Evolutionary conservation across 2,888 invertebrate species (phyloP), one percentile per base, ranked within the genome.

Genomic region (Teleiodes luculella): DNA sequence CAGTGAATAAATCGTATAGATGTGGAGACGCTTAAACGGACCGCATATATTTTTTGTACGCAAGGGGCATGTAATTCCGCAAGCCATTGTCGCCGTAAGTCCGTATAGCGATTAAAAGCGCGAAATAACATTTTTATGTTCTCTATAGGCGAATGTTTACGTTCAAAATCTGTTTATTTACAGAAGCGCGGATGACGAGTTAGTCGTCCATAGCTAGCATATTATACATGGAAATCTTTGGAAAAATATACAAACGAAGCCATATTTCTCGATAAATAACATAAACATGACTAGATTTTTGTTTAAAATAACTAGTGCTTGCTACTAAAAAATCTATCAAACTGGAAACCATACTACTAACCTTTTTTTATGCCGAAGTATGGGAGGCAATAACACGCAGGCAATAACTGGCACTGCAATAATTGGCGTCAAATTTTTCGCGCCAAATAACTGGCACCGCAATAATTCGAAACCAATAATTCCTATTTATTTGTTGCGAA

Each of bases 151-250:
- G 68, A 66, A 66, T 87, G 89, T 88, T 87, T 87, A 87, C 84
- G 80, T 74, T 68, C 67, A 70, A 63, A 69, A 63, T 78, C 79
- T 88, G 88, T 88, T 88, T 88, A 87, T 88, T 86, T 88, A 87
- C 76, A 63, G 62, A 71, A 67, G 72, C 73, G 76, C 78, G 74
- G 67, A 68, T 71, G 68, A 67, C 63, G 67, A 64, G 48, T 54
- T 62, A 67, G 66, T 67, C 61, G 35, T 14, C 20, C 30, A 50
- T 50, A 57, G 59, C 52, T 49, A 36, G 24, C 37, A 20, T 11
- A 48, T 20, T 33, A 14, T 30, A 35, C 30, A 14, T 37, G 37
- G 36, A 49, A 49, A 49, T 28, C 36, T 13, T 16, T 30, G 36
- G n/a, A 49, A 37, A 24, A 49, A 49, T 49, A 49, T 49, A 49